A percentile compares a stretch with the other conserved stretches of the same genome.
phyloP scores from a whole-genome alignment of 2,888 invertebrate genomes.

The Xylota segnis region DNA sequence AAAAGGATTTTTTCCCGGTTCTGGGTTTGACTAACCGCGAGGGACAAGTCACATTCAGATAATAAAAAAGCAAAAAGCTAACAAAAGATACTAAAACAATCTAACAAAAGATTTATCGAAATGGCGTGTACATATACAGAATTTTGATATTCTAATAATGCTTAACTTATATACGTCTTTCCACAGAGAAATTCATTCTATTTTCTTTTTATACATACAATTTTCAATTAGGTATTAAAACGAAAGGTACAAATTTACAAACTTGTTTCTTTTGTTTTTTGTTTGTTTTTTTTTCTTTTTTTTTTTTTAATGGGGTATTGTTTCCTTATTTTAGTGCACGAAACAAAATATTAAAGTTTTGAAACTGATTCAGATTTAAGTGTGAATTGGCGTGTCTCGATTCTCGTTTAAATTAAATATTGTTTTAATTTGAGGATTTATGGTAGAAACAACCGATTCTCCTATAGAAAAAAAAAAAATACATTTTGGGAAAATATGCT shows the following conservation, averaged over 20 bases:
- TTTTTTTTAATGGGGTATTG: slow-evolving; percentile 14
- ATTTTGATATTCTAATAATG: slow-evolving; percentile 79
- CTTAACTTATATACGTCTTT: slow-evolving; percentile 88
- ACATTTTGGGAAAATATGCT: neutral
- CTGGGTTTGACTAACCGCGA: slow-evolving; percentile 47
- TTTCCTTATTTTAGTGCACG: slow-evolving; percentile 57
- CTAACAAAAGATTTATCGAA: slow-evolving; percentile 15
- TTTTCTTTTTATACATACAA: slow-evolving; percentile 34
- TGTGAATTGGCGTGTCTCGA: slow-evolving; percentile 33
- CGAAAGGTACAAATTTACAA: slow-evolving; percentile 31
- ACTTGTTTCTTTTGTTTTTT: slow-evolving; percentile 31
- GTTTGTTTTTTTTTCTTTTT: neutral
- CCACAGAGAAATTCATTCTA: slow-evolving; percentile 90
- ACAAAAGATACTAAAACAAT: slow-evolving; percentile 16
- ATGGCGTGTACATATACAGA: slow-evolving; percentile 28
- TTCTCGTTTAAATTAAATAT: slow-evolving; percentile 29
- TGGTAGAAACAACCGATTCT: slow-evolving; percentile 10
- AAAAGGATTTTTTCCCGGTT: slow-evolving; percentile 39
- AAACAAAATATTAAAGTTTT: slow-evolving; percentile 46
- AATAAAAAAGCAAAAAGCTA: slow-evolving; percentile 26
- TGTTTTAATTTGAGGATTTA: slow-evolving; percentile 30
- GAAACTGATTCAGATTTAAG: slow-evolving; percentile 29
- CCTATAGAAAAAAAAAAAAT: neutral
- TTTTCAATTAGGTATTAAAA: slow-evolving; percentile 28
- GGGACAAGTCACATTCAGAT: slow-evolving; percentile 24